phyloP scores from a whole-genome alignment of 2,888 invertebrate genomes.

The Orthosia gracilis region DNA sequence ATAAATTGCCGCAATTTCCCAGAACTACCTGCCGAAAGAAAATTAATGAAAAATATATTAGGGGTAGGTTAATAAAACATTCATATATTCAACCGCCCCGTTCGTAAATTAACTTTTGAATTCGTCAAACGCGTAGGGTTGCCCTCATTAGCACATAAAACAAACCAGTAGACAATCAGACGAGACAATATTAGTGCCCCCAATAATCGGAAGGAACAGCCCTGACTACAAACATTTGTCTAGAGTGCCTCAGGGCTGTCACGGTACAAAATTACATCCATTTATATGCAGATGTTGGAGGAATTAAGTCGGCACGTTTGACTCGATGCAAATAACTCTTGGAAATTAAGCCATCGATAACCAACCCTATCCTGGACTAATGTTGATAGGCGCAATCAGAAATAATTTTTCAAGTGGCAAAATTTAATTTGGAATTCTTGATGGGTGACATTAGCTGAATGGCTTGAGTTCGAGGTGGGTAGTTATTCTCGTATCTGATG shows the following conservation, averaged over 20 bases:
- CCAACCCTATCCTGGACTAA: conserved; percentile 67
- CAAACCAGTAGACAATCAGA: conserved; percentile 69
- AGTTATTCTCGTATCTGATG: conserved; percentile 40
- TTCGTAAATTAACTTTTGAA: conserved; percentile 75
- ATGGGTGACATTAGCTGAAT: conserved; percentile 57
- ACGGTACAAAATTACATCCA: conserved; percentile 88
- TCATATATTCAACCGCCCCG: conserved; percentile 74
- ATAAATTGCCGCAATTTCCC: conserved; percentile 56
- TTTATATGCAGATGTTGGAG: conserved; percentile 86
- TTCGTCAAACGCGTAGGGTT: conserved; percentile 76
- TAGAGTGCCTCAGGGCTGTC: conserved; percentile 84
- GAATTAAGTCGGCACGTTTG: conserved; percentile 83
- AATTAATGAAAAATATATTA: conserved; percentile 62
- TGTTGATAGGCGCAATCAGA: conserved; percentile 69
- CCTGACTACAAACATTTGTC: conserved; percentile 85
- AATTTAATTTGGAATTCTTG: conserved; percentile 67
- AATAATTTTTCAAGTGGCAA: conserved; percentile 68
- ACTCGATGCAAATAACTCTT: conserved; percentile 86
- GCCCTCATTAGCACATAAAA: conserved; percentile 77
- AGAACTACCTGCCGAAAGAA: conserved; percentile 65
- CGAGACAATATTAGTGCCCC: conserved; percentile 60
- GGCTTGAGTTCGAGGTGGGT: conserved; percentile 41
- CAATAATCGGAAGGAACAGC: conserved; percentile 68
- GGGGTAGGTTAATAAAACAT: conserved; percentile 71
- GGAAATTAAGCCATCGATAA: conserved; percentile 89